Percentiles rank a stretch among this genome's conserved stretches.
Conservation (phyloP, 2,888 invertebrate species). For the Malacosoma neustria region DNA sequence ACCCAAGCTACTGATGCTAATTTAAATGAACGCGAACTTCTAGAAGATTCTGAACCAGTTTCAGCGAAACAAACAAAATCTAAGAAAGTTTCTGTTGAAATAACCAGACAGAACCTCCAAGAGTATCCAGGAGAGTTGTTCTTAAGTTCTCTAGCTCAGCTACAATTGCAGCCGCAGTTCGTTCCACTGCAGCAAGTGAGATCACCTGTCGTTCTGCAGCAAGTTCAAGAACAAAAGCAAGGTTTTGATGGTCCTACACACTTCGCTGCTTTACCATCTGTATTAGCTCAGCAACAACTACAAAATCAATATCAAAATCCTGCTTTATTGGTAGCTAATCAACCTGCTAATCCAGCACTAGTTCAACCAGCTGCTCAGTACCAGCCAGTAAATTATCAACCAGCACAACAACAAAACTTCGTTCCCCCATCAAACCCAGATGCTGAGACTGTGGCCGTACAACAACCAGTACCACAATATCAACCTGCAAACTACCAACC, state of each 20-base stretch:
- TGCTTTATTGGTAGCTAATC: slow-evolving; percentile 28
- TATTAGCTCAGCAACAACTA: slow-evolving; percentile 48
- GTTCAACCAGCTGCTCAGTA: slow-evolving; percentile 18
- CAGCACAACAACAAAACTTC: slow-evolving; percentile 6
- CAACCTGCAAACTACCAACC: slow-evolving; percentile 19
- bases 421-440: slow-evolving; percentile 16
- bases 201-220: slow-evolving; percentile 35
- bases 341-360: slow-evolving; percentile 14
- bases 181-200: slow-evolving; percentile 39
- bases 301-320: slow-evolving; percentile 30
- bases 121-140: slow-evolving; percentile 58
- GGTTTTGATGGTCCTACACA: slow-evolving; percentile 52
- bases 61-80: slow-evolving; percentile 23
- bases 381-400: slow-evolving; percentile 18
- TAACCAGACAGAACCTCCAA: slow-evolving; percentile 52
- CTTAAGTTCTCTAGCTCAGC: slow-evolving; percentile 47
- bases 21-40: slow-evolving; percentile 43
- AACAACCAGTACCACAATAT: slow-evolving; percentile 18
- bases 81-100: slow-evolving; percentile 45
- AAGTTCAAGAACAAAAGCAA: slow-evolving; percentile 33
- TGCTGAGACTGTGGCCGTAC: slow-evolving; percentile 11
- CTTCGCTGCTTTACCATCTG: slow-evolving; percentile 51
- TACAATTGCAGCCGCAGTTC: slow-evolving; percentile 48
- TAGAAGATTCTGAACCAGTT: slow-evolving; percentile 21
- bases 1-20: slow-evolving; percentile 36